Conservation (phyloP, 2,797 vertebrate genomes). For the Moxostoma hubbsi region DNA sequence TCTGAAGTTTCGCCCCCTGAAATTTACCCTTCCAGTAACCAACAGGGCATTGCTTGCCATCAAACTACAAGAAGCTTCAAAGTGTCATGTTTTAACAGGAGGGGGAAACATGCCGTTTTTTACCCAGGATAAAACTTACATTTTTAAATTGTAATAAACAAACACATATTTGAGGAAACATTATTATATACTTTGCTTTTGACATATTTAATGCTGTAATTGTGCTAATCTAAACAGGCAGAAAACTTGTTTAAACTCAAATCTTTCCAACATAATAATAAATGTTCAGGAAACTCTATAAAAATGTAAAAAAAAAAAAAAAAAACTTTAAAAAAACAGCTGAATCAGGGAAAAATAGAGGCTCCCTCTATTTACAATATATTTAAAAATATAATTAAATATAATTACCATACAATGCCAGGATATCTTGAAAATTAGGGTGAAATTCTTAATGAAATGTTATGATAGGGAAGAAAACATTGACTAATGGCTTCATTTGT, state of each 20-base stretch:
- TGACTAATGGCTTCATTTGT: slow-evolving; percentile 48
- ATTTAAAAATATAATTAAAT: slow-evolving; percentile 1
- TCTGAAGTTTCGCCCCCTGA: slow-evolving; percentile 46
- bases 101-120: slow-evolving; percentile 6
- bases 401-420: slow-evolving; percentile 31
- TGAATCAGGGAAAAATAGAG: slow-evolving; percentile 6
- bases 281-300: not conserved
- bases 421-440: slow-evolving; percentile 9
- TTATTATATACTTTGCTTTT: not conserved
- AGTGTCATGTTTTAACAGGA: slow-evolving; percentile 16
- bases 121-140: slow-evolving; percentile 5
- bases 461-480: slow-evolving; percentile 14
- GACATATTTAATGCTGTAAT: not conserved
- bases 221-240: not conserved
- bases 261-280: not conserved
- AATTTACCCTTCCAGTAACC: slow-evolving; percentile 8
- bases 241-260: not conserved
- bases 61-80: not conserved
- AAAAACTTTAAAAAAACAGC: not conserved
- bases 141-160: not conserved
- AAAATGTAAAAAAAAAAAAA: no score
- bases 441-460: not conserved
- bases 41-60: slow-evolving; percentile 30
- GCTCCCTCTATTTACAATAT: not conserved
- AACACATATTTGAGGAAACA: slow-evolving; percentile 1